phyloP scores from a whole-genome alignment of 2,888 invertebrate species.

The Amphipyra tragopoginis region DNA sequence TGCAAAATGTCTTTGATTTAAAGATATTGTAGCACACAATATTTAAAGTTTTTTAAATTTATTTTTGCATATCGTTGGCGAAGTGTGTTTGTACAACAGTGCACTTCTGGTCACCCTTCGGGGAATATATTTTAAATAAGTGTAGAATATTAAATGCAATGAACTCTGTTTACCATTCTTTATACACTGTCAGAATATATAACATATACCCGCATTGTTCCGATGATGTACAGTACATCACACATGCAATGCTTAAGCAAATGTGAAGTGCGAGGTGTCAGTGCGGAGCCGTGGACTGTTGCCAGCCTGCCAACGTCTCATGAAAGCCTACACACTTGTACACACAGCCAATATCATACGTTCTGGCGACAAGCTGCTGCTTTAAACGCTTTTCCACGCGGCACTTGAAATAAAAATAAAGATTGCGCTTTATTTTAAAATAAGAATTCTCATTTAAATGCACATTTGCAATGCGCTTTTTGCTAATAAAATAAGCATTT shows the following conservation, averaged over 20 bases:
- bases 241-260: conserved; percentile 3
- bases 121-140: too few relatives aligned
- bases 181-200: too few relatives aligned
- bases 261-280: conserved; percentile 22
- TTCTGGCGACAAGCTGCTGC: conserved; percentile 11
- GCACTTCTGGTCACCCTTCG: too few relatives aligned
- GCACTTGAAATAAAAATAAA: conserved; percentile 31
- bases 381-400: conserved; percentile 12
- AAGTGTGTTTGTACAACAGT: too few relatives aligned
- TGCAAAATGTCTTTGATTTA: too few relatives aligned
- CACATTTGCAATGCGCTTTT: conserved; percentile 16
- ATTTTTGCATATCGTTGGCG: too few relatives aligned
- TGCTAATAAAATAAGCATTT: conserved; percentile 22
- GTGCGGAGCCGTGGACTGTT: conserved; percentile 28
- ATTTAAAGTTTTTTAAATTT: too few relatives aligned
- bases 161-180: too few relatives aligned
- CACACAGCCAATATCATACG: conserved; percentile 31
- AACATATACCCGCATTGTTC: background rate
- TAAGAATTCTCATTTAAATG: conserved; percentile 19
- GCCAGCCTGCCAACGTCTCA: conserved; percentile 43
- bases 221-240: background rate
- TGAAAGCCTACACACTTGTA: conserved; percentile 43
- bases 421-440: conserved; percentile 26
- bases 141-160: too few relatives aligned
- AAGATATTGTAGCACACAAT: too few relatives aligned